Evolutionary conservation across 2,113 vertebrate species (phyloP), one percentile per base, ranked within the genome.

Genomic region (Penelope pileata): DNA sequence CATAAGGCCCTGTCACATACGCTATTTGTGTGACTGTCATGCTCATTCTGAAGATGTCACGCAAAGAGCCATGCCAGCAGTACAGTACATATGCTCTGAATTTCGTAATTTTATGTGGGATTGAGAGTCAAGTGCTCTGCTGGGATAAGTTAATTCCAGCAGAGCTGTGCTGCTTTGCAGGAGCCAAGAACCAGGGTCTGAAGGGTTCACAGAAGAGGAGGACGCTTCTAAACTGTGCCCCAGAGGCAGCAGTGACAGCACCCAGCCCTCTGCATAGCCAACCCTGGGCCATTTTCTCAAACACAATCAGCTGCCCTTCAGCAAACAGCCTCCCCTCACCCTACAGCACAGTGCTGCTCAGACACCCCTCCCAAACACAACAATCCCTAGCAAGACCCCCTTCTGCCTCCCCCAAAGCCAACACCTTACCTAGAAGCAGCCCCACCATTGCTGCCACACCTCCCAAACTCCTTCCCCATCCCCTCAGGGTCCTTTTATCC

Each of bases 141-240:
- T 87, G 77, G 86, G 93, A 78, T 42, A 38, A 89, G 24, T 4
- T 34, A 48, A n/a, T 67, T 92, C 74, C 91, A 93, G 42, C 22
- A 82, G 86, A 86, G 64, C 76, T 82, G 62, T 73, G 74, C 59
- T 54, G 50, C 63, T 48, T 72, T 60, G 10, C 69, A 30, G 30
- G 42, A 94, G 95, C 90, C 82, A 95, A 88, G 91, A 88, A 18
- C 1, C 3, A 68, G 21, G 70, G n/a, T 36, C 53, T 58, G 40
- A 68, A 40, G 47, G 24, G n/a, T 80, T 69, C 72, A 54, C 45
- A 84, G 40, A 51, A 26, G 2, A 30, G 32, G 36, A 66, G 40
- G 74, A 6, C 1, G 0, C 12, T 27, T 69, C 21, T 27, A 47
- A 40, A 14, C 5, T 3, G 0, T 8, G 8, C 4, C 12, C 3